Percentiles rank a stretch among this genome's conserved stretches.
Conservation (phyloP, 2,113 vertebrate species). For the Otocyon megalotis region DNA sequence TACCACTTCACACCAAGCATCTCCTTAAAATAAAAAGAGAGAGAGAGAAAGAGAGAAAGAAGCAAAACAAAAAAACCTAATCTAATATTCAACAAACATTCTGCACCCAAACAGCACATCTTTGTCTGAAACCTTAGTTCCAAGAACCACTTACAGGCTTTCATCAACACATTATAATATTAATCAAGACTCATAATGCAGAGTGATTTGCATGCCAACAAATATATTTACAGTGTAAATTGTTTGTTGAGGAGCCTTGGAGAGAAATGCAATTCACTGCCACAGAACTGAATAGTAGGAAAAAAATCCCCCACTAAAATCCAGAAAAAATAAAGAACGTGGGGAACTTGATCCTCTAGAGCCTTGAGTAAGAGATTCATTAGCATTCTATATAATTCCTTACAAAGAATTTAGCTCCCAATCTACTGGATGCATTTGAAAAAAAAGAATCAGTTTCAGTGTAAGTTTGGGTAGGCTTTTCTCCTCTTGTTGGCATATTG, state of each 20-base stretch:
- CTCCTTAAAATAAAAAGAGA: constrained; percentile 51
- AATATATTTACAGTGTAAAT: constrained; percentile 91
- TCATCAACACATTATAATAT: constrained; percentile 92
- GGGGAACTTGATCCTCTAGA: constrained; percentile 79
- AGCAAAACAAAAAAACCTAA: constrained; percentile 81
- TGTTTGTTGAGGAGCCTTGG: constrained; percentile 89
- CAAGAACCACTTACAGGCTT: constrained; percentile 89
- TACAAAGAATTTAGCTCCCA: constrained; percentile 55
- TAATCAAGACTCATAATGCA: constrained; percentile 91
- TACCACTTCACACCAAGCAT: constrained; percentile 48
- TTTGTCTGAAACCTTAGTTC: constrained; percentile 87
- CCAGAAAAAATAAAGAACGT: constrained; percentile 72
- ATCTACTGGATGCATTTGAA: not conserved
- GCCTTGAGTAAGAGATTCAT: constrained; percentile 74
- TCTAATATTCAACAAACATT: constrained; percentile 85
- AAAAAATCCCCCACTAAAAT: constrained; percentile 46
- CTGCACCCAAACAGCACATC: constrained; percentile 87
- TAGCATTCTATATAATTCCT: constrained; percentile 76
- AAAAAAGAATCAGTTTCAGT: not conserved
- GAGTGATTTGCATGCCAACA: constrained; percentile 91
- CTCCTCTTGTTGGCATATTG: not conserved
- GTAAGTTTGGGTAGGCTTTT: not conserved
- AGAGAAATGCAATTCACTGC: constrained; percentile 87
- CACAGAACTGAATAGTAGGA: constrained; percentile 84
- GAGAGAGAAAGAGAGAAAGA: not conserved